Evolutionary conservation across 1,140 invertebrate species (phyloP), one percentile per base, ranked within the genome.

Genomic region (Drosophila eugracilis): DNA sequence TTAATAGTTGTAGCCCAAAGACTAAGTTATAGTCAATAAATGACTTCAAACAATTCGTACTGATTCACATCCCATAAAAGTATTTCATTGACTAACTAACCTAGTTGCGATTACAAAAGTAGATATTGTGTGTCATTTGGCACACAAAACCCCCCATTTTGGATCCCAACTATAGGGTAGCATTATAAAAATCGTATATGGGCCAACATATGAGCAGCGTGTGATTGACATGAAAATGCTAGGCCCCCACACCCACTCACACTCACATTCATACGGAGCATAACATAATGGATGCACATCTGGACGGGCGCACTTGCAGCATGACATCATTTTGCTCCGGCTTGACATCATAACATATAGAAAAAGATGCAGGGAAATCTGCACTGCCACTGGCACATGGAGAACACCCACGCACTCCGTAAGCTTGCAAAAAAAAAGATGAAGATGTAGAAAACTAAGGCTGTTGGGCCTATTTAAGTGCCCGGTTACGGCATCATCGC

Each of bases 241-340:
- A 54, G 37, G 41, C 63, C 58, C 49, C 73, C 62, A 54, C 59
- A 71, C 36, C 58, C 37, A 58, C 47, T 32, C 10, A 57, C 19
- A 41, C 7, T 4, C 6, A 45, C 42, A 45, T 19, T 15, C 42
- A n/a, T 15, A 22, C 22, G 28, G 30, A 88, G 74, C 83, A 86
- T 86, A 83, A 83, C 78, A 86, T 86, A 88, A 86, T 86, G 75
- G 77, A 78, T 83, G 83, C 78, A 86, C 81, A 86, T 86, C 81
- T 86, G 81, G 81, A 86, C 77, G 54, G 34, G 77, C 81, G 81
- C 83, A 88, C 81, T 86, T 86, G 81, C 78, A 83, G 81, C 81
- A 86, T 86, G 81, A 86, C 81, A 86, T 86, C 81, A 86, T 86
- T 86, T 83, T 60, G 24, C 63, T 60, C 41, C 28, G 30, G 62